phyloP scores from a whole-genome alignment of 2,113 vertebrate genomes.

The Myiopsitta monachus region DNA sequence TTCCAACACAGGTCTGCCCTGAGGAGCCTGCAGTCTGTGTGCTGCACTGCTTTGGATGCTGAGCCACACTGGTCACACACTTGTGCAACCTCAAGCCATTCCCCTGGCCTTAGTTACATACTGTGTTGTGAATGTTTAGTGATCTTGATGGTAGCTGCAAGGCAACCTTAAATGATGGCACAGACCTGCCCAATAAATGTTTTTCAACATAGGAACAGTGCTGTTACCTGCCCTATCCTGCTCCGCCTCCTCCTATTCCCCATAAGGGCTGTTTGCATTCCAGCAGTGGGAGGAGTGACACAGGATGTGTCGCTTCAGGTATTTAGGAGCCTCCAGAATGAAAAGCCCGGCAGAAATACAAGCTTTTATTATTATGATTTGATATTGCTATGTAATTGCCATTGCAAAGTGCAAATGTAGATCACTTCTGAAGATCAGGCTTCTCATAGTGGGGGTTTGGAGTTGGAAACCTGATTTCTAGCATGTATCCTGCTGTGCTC shows the following conservation, averaged over 20 bases:
- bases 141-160: neutral
- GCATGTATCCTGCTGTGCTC: neutral
- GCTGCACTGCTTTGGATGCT: accelerated
- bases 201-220: accelerated
- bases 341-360: neutral
- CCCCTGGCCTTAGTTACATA: neutral
- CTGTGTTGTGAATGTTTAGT: neutral
- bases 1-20: neutral
- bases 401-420: neutral
- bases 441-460: neutral
- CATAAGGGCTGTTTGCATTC: neutral
- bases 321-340: neutral
- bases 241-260: neutral
- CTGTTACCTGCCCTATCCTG: neutral
- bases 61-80: accelerated
- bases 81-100: neutral
- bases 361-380: neutral
- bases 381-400: neutral
- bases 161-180: neutral
- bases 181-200: neutral
- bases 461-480: neutral
- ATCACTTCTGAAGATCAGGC: neutral
- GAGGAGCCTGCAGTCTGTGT: neutral
- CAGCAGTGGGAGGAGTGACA: neutral
- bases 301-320: neutral